phyloP scores from a whole-genome alignment of 1,140 invertebrate genomes.

The Saxidomus purpurata region DNA sequence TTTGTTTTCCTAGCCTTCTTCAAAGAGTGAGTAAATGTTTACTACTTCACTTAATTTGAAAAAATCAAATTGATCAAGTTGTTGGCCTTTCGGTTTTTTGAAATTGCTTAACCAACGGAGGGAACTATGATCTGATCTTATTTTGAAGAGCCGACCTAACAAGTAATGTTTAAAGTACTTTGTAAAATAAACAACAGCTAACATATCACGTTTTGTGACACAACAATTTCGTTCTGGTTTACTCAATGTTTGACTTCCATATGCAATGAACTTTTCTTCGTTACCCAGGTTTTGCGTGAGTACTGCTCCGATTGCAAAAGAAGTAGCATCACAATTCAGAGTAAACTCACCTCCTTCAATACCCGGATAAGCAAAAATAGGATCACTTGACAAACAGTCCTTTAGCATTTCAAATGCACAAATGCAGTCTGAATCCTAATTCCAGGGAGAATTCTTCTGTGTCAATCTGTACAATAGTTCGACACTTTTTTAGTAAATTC shows the following conservation, averaged over 20 bases:
- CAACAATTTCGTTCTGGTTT: conserved; percentile 15
- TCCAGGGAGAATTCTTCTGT: conserved; percentile 38
- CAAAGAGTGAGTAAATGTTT: background rate
- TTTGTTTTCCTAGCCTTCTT: background rate
- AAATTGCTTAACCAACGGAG: conserved; percentile 26
- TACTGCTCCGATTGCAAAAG: conserved; percentile 25
- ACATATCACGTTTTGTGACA: conserved; percentile 21
- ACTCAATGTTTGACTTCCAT: too few relatives aligned
- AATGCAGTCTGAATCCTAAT: background rate
- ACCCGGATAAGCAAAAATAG: background rate
- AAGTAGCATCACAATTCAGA: conserved; percentile 12
- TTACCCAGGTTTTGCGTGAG: background rate
- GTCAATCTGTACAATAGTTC: conserved; percentile 9
- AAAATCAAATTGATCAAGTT: background rate
- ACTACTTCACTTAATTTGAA: too few relatives aligned
- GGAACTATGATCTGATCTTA: background rate
- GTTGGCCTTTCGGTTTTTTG: background rate
- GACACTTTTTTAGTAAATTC: background rate
- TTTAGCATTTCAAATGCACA: conserved; percentile 4
- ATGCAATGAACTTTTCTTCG: background rate
- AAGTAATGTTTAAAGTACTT: conserved; percentile 43
- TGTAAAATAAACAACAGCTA: conserved; percentile 21
- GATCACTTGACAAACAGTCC: background rate
- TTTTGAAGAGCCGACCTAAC: background rate
- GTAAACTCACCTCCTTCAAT: conserved; percentile 27